These are phyloP conservation scores for Charadrius vociferus DNA, from an alignment of 2,113 vertebrate species.

Conservation along the genomic window DNA sequence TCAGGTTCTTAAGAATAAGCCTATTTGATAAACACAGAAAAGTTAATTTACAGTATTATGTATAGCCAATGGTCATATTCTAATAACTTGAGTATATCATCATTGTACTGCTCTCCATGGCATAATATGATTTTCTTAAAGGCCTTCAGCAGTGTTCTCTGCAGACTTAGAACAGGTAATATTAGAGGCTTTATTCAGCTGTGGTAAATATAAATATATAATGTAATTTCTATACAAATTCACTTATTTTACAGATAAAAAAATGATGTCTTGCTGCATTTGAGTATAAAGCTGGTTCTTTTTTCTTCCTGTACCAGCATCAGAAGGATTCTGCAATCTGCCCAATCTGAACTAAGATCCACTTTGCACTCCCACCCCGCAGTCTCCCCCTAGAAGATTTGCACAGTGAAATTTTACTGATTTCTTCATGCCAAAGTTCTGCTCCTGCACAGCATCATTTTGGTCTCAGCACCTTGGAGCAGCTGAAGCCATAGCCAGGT, in stretches of 20 bases:
- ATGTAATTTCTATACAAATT: not conserved
- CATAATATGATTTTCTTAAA: conserved; percentile 16
- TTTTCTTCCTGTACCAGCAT: not conserved
- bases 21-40: not conserved
- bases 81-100: not conserved
- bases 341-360: not conserved
- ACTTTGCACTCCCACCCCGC: accelerated
- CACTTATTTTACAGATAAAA: not conserved
- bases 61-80: not conserved
- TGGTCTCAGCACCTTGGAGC: not conserved
- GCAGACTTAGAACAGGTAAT: not conserved
- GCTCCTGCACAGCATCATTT: not conserved
- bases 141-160: not conserved
- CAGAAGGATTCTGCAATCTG: not conserved
- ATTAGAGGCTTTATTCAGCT: not conserved
- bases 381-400: not conserved
- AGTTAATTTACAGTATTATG: not conserved
- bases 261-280: not conserved
- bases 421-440: not conserved
- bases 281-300: not conserved
- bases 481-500: not conserved
- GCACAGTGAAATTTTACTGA: not conserved
- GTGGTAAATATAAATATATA: not conserved
- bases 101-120: not conserved
- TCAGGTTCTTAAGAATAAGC: not conserved